Conservation (phyloP, 1,140 invertebrate genomes). For the Calephelis virginiensis region DNA sequence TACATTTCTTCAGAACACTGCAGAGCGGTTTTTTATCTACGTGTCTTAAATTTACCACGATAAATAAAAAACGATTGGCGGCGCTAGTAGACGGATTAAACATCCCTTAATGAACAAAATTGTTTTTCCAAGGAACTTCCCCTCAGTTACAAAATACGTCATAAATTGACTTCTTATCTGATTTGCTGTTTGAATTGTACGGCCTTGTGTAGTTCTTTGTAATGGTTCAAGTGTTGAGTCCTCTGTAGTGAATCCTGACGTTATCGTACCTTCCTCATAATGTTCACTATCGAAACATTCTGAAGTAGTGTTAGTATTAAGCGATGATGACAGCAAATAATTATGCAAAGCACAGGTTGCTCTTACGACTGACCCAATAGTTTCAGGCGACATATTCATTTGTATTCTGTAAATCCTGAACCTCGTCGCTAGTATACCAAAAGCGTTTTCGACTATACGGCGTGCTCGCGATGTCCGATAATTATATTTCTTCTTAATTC, state of each 20-base stretch:
- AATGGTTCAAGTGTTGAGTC: too few relatives aligned
- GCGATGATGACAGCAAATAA: constrained; percentile 30
- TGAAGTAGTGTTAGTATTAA: constrained; percentile 33
- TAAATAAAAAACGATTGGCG: constrained; percentile 1
- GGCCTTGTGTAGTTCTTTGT: too few relatives aligned
- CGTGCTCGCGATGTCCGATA: too few relatives aligned
- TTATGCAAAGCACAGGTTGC: constrained; percentile 35
- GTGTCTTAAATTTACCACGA: constrained; percentile 4
- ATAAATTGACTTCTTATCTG: too few relatives aligned
- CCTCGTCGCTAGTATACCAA: too few relatives aligned
- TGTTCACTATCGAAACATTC: constrained; percentile 38
- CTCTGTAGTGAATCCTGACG: neutral
- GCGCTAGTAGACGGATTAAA: neutral
- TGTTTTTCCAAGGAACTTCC: too few relatives aligned
- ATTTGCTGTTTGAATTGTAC: too few relatives aligned
- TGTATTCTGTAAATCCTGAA: constrained; percentile 12
- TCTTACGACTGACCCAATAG: constrained; percentile 30
- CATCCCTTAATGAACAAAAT: too few relatives aligned
- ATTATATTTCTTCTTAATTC: too few relatives aligned
- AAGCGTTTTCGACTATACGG: too few relatives aligned
- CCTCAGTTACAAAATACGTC: too few relatives aligned
- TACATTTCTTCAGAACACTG: constrained; percentile 3
- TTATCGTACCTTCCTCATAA: constrained; percentile 32
- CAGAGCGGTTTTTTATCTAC: constrained; percentile 4
- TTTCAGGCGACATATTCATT: constrained; percentile 30